phyloP scores from a whole-genome alignment of 2,113 vertebrate genomes.

The Poeciliopsis occidentalis region DNA sequence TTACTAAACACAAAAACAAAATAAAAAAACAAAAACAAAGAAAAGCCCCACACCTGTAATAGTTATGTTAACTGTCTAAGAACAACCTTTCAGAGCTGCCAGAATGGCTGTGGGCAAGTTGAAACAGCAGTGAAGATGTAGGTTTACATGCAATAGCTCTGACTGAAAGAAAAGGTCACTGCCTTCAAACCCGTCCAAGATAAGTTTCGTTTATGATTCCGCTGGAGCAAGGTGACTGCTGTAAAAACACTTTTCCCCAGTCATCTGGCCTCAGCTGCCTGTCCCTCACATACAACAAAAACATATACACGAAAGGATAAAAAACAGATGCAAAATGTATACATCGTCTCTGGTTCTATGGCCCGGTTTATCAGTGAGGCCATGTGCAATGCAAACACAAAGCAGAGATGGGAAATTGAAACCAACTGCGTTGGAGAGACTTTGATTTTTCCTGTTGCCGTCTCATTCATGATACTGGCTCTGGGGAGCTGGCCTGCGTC shows the following conservation, averaged over 20 bases:
- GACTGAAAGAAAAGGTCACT: constrained; percentile 7
- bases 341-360: constrained; percentile 57
- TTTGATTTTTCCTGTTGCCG: constrained; percentile 42
- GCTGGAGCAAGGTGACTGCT: constrained; percentile 34
- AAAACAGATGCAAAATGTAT: constrained; percentile 54
- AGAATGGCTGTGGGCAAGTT: neutral
- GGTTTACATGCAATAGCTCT: neutral
- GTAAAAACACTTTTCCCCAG: constrained; percentile 26
- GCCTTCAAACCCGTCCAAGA: constrained; percentile 1
- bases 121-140: neutral
- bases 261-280: constrained; percentile 31
- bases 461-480: constrained; percentile 50
- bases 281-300: constrained; percentile 28
- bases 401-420: constrained; percentile 69
- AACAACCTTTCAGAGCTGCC: neutral
- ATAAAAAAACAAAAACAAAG: no score
- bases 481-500: constrained; percentile 31
- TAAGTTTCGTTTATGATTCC: constrained; percentile 20
- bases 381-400: constrained; percentile 29
- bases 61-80: neutral
- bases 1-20: no score
- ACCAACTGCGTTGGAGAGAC: constrained; percentile 60
- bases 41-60: neutral
- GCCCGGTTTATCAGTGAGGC: constrained; percentile 57
- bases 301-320: constrained; percentile 53